Conservation (phyloP, 2,113 vertebrate species). For the Elanus axillaris region DNA sequence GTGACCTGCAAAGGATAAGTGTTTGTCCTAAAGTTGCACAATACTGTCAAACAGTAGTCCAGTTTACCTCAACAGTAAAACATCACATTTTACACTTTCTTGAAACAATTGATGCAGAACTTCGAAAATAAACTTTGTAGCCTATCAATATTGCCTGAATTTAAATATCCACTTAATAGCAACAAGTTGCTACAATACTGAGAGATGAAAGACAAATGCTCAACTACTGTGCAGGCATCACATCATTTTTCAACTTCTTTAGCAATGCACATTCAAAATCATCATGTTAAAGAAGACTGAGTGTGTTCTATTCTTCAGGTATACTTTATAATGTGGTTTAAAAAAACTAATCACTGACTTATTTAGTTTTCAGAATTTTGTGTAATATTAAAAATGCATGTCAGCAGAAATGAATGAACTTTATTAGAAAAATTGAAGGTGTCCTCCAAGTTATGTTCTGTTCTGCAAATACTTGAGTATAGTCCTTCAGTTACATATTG, state of each 20-base stretch:
- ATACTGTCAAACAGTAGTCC: background rate
- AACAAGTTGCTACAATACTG: background rate
- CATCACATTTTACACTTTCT: background rate
- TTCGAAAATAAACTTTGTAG: background rate
- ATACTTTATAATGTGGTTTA: background rate
- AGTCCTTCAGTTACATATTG: background rate
- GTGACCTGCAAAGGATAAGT: slow-evolving; percentile 78
- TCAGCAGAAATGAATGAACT: background rate
- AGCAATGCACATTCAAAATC: background rate
- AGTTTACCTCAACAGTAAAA: background rate
- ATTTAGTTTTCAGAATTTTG: background rate
- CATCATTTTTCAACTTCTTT: background rate
- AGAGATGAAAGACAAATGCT: background rate
- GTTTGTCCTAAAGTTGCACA: background rate
- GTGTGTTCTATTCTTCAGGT: background rate
- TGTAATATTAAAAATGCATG: background rate
- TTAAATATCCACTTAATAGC: background rate
- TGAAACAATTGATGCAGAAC: background rate
- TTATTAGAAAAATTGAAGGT: background rate
- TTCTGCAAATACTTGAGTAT: background rate
- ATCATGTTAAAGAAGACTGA: background rate
- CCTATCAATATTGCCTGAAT: background rate
- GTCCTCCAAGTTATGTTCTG: background rate
- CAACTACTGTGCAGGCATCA: background rate
- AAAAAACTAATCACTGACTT: background rate